Conservation (phyloP, 2,113 vertebrate genomes). For the Ramphastos sulfuratus region DNA sequence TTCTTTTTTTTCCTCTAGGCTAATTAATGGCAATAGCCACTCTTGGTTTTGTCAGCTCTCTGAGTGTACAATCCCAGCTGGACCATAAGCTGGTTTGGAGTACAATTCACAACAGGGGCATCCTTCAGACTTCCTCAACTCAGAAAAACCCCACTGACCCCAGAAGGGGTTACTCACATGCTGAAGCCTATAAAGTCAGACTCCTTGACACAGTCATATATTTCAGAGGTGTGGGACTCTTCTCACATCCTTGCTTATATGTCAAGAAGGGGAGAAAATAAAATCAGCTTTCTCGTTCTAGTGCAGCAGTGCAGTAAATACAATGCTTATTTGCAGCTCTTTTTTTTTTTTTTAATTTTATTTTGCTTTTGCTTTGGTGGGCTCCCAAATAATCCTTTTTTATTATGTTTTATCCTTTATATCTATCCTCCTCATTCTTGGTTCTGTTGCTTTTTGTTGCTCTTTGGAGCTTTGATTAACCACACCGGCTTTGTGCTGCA, state of each 20-base stretch:
- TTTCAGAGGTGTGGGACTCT: background rate
- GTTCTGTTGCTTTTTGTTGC: conserved; percentile 45
- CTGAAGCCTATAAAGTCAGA: background rate
- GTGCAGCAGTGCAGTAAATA: background rate
- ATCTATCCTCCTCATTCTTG: background rate
- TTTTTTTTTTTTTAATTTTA: background rate
- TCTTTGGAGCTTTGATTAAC: conserved; percentile 65
- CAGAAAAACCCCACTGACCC: background rate
- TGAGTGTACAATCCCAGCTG: background rate
- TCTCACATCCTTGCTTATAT: background rate
- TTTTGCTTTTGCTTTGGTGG: conserved; percentile 16
- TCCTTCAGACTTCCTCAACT: background rate
- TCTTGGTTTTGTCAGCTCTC: background rate
- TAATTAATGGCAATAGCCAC: background rate
- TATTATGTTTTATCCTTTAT: conserved; percentile 50
- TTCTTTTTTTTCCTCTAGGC: background rate
- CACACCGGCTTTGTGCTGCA: conserved; percentile 17
- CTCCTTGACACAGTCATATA: background rate
- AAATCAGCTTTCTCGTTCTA: background rate
- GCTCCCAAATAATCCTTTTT: conserved; percentile 53
- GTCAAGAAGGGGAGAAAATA: background rate
- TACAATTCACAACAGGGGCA: background rate
- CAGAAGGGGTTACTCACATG: background rate
- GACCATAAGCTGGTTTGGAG: background rate
- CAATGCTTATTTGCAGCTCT: conserved; percentile 21